Percentiles rank a stretch among this genome's conserved stretches.
These are phyloP conservation scores for Cephus pulcher DNA, from an alignment of 2,888 invertebrate genomes.

Conservation along the genomic window DNA sequence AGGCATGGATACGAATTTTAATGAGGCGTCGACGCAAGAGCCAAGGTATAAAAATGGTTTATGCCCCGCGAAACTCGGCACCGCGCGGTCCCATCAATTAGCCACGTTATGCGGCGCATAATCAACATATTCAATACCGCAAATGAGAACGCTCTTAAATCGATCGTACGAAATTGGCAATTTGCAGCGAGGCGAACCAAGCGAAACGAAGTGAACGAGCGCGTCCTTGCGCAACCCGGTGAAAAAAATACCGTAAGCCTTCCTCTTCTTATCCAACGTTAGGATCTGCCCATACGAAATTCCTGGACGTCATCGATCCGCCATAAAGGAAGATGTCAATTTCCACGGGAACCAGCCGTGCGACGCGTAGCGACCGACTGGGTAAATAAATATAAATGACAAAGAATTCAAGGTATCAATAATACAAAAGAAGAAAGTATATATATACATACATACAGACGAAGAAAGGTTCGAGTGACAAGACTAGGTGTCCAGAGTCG, in stretches of 20 bases:
- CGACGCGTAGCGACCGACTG: neutral
- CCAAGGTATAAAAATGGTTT: constrained; percentile 55
- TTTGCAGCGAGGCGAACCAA: neutral
- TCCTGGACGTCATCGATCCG: neutral
- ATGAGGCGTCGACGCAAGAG: constrained; percentile 49
- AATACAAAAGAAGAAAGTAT: neutral
- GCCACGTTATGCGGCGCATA: constrained; percentile 39
- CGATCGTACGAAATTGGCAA: constrained; percentile 13
- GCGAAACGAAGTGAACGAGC: neutral
- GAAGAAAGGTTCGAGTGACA: constrained; percentile 7
- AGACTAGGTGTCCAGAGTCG: constrained; percentile 2
- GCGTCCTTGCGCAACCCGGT: neutral
- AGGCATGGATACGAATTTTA: constrained; percentile 46
- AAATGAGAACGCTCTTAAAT: constrained; percentile 41
- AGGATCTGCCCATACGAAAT: neutral
- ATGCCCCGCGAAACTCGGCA: constrained; percentile 55
- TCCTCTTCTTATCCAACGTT: neutral
- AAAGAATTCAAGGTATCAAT: neutral
- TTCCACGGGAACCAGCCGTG: neutral
- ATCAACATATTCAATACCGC: constrained; percentile 49
- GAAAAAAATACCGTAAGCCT: neutral
- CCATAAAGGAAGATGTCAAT: neutral
- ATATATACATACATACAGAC: neutral
- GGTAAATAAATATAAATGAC: neutral
- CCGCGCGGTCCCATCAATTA: constrained; percentile 55